Conservation (phyloP, 2,797 vertebrate genomes). For the Lacerta agilis region DNA sequence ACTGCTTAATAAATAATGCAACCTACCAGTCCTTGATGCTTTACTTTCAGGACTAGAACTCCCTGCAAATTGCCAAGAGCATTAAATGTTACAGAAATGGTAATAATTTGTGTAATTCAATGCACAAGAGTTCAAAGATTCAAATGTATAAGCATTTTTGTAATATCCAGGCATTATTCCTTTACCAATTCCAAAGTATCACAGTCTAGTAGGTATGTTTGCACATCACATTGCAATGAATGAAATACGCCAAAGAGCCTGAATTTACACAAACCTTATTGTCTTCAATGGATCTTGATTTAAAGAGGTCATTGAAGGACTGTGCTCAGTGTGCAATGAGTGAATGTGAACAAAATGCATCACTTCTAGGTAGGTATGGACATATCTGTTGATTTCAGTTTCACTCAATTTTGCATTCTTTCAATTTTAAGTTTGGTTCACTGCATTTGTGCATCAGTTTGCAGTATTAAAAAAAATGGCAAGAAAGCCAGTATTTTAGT, state of each 20-base stretch:
- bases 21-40: background rate
- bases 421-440: too few relatives aligned
- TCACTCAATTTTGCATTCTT: too few relatives aligned
- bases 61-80: conserved; percentile 15
- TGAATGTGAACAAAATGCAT: background rate
- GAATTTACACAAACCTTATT: background rate
- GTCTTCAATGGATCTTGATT: background rate
- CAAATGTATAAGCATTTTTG: background rate
- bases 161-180: background rate
- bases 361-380: background rate
- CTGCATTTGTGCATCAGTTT: too few relatives aligned
- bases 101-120: background rate
- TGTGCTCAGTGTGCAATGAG: background rate
- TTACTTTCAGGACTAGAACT: background rate
- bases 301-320: background rate
- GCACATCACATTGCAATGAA: background rate
- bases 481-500: too few relatives aligned
- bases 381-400: too few relatives aligned
- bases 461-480: too few relatives aligned
- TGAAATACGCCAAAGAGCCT: background rate
- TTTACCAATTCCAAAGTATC: background rate
- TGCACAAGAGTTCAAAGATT: background rate
- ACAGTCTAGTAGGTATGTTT: background rate
- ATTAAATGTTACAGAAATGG: background rate
- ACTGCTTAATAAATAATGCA: conserved; percentile 11